Percentiles rank a stretch among this genome's conserved stretches.
phyloP scores from a whole-genome alignment of 2,797 vertebrate species.

The Distichodus sexfasciatus region DNA sequence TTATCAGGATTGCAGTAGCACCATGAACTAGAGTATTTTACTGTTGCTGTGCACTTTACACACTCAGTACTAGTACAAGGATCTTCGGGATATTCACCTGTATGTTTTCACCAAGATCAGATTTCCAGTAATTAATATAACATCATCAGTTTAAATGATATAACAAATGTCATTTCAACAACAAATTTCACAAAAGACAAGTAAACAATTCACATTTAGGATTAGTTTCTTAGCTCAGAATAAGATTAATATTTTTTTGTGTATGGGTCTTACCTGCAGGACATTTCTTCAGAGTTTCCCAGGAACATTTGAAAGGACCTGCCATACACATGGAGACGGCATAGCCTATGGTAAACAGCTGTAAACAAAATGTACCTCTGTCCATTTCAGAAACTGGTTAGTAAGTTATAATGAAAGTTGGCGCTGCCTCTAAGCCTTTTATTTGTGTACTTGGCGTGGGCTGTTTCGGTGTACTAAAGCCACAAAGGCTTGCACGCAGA shows the following conservation, averaged over 20 bases:
- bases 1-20: constrained; percentile 58
- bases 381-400: constrained; percentile 24
- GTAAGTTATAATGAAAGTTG: not conserved
- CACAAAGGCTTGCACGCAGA: too few relatives aligned
- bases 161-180: too few relatives aligned
- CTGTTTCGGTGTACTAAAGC: too few relatives aligned
- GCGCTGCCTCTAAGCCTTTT: not conserved
- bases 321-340: constrained; percentile 12
- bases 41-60: constrained; percentile 38
- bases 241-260: not conserved
- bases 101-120: not conserved
- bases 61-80: constrained; percentile 60
- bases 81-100: constrained; percentile 50
- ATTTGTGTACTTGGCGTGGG: not conserved
- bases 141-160: too few relatives aligned
- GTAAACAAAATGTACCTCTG: constrained; percentile 1
- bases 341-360: not conserved
- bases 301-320: constrained; percentile 37
- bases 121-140: not conserved
- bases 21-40: constrained; percentile 18
- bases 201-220: too few relatives aligned
- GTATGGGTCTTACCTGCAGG: constrained; percentile 59
- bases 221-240: too few relatives aligned
- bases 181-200: too few relatives aligned
- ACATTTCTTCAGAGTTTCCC: constrained; percentile 49